A percentile compares a stretch with the other conserved stretches of the same genome.
Conservation (phyloP, 2,888 invertebrate species). For the Meloe dianella region DNA sequence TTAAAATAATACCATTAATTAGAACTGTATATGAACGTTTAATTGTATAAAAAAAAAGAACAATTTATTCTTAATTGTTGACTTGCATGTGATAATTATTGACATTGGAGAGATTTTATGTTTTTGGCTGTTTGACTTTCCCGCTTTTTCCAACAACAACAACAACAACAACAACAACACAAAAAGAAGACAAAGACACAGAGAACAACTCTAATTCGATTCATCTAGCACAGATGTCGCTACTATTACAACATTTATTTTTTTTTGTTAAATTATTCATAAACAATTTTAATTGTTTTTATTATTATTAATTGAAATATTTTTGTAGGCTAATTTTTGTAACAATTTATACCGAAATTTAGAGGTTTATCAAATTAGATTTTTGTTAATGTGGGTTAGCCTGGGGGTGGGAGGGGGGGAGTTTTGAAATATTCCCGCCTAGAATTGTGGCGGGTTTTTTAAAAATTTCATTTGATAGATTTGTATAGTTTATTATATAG, state of each 20-base stretch:
- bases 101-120: constrained; percentile 48
- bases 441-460: background rate
- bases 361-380: background rate
- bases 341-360: constrained; percentile 17
- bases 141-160: constrained; percentile 44
- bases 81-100: constrained; percentile 59
- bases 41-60: constrained; percentile 42
- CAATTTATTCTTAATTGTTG: constrained; percentile 54
- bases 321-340: constrained; percentile 17
- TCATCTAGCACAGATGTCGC: constrained; percentile 40
- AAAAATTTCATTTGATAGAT: background rate
- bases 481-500: background rate
- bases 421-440: background rate
- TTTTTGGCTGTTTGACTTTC: constrained; percentile 52
- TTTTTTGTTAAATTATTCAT: constrained; percentile 21
- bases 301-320: constrained; percentile 13
- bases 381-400: too few relatives aligned
- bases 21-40: constrained; percentile 52
- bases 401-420: background rate
- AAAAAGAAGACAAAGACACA: background rate
- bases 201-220: constrained; percentile 24
- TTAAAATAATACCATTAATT: constrained; percentile 37
- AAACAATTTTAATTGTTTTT: background rate
- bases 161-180: constrained; percentile 28
- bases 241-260: constrained; percentile 9